Evolutionary conservation across 2,797 vertebrate species (phyloP), one percentile per base, ranked within the genome.

Genomic region (Harpagifer antarcticus): DNA sequence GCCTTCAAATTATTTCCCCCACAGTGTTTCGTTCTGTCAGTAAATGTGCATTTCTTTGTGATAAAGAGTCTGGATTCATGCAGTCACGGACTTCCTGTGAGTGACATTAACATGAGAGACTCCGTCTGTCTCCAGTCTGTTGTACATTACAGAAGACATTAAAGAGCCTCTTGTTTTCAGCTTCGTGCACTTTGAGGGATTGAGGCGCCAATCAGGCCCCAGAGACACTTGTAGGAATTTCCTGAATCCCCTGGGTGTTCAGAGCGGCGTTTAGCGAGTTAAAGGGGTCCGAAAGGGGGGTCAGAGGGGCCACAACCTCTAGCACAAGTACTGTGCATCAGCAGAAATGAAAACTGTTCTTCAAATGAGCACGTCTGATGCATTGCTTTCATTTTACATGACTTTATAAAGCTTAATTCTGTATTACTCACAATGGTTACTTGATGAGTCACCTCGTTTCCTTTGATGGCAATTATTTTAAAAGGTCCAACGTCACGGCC

Each of bases 51-150:
- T 40, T 15, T 55, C 8, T 37, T 2, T 52, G 59, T 2, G 11
- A 62, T 74, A 88, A 77, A 74, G 81, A 88, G 79, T 63, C 78
- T 47, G 71, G 66, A 75, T 82, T 78, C 78, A 86, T 74, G 75
- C 60, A 64, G 68, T 69, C 73, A 85, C n/a, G 40, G 33, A 83
- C 44, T 86, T 90, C 87, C 79, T 86, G 82, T 31, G 50, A 82
- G 72, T 78, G 84, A 84, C 86, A 83, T 88, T 72, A 68, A 83
- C 74, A 68, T 60, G 74, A 78, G 80, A 73, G 80, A 48, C 20
- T 61, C 56, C 48, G 69, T 74, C 72, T 52, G 72, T 47, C 83
- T 78, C 31, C 49, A 57, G 86, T 71, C 83, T 82, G 83, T 69
- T 79, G 72, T 44, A 74, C 74, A 81, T 87, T 86, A 82, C 49